phyloP scores from a whole-genome alignment of 2,888 invertebrate species.

The Rambutsinella grinnellia region DNA sequence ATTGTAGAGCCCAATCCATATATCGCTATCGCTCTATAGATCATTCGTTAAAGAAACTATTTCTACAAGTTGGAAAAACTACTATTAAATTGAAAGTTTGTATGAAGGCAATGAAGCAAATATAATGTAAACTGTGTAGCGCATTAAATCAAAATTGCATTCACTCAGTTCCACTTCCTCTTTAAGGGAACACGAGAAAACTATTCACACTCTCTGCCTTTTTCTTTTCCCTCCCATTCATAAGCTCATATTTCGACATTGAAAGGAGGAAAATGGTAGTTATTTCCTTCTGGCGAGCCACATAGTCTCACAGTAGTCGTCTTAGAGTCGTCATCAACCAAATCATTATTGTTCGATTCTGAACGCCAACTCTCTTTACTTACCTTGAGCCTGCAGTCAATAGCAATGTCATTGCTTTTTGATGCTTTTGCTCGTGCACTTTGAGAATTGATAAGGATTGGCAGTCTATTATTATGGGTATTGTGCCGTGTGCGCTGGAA shows the following conservation, averaged over 20 bases:
- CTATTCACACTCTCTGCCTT: neutral
- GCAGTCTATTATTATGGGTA: too few species aligned
- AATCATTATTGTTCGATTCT: conserved; percentile 1
- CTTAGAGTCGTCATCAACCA: neutral
- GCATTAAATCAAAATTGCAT: conserved; percentile 56
- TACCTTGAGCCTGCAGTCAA: conserved; percentile 7
- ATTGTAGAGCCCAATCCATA: too few species aligned
- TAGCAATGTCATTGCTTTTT: neutral
- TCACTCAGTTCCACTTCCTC: conserved; percentile 15
- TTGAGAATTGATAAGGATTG: too few species aligned
- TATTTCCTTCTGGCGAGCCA: conserved; percentile 12
- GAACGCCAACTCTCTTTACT: neutral
- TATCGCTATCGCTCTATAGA: too few species aligned
- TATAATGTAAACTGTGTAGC: conserved; percentile 51
- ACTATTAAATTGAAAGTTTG: conserved; percentile 46
- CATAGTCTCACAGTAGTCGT: neutral
- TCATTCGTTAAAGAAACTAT: neutral
- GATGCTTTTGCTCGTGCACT: too few species aligned
- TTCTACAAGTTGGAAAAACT: neutral
- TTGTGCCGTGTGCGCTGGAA: too few species aligned
- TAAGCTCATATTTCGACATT: too few species aligned
- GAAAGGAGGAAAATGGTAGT: neutral
- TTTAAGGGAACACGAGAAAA: neutral
- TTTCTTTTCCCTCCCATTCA: neutral
- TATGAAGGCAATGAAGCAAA: conserved; percentile 55